These are phyloP conservation scores for Puffinus mauretanicus DNA, from an alignment of 2,113 vertebrate genomes.

Conservation along the genomic window DNA sequence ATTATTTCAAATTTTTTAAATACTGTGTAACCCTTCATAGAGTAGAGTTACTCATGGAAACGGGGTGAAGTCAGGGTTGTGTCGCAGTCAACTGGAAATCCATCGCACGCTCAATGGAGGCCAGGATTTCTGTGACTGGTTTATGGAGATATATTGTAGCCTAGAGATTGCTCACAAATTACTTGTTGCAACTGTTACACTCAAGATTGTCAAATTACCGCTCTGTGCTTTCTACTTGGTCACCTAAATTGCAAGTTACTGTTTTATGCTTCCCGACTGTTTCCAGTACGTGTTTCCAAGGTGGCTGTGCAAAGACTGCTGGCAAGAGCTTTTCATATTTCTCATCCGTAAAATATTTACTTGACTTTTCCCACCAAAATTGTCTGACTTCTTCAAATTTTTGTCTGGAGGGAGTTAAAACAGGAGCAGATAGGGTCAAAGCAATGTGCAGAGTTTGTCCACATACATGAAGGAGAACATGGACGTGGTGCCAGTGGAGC, in stretches of 20 bases:
- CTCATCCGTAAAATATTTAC: not conserved
- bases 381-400: not conserved
- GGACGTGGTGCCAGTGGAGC: not conserved
- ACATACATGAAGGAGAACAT: accelerated
- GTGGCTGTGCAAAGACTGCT: not conserved
- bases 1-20: not conserved
- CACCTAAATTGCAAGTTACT: not conserved
- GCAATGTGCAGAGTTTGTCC: not conserved
- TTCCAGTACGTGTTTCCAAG: not conserved
- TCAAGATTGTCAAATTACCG: not conserved
- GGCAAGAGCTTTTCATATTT: not conserved
- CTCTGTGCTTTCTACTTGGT: not conserved
- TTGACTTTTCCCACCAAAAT: not conserved
- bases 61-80: not conserved
- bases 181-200: not conserved
- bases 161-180: conserved; percentile 12
- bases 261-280: not conserved
- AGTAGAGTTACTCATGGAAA: not conserved
- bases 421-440: not conserved
- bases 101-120: accelerated
- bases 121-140: not conserved
- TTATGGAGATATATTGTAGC: not conserved
- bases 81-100: not conserved
- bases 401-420: not conserved
- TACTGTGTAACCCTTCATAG: not conserved